phyloP scores from a whole-genome alignment of 2,113 vertebrate genomes.

The Indri indri region DNA sequence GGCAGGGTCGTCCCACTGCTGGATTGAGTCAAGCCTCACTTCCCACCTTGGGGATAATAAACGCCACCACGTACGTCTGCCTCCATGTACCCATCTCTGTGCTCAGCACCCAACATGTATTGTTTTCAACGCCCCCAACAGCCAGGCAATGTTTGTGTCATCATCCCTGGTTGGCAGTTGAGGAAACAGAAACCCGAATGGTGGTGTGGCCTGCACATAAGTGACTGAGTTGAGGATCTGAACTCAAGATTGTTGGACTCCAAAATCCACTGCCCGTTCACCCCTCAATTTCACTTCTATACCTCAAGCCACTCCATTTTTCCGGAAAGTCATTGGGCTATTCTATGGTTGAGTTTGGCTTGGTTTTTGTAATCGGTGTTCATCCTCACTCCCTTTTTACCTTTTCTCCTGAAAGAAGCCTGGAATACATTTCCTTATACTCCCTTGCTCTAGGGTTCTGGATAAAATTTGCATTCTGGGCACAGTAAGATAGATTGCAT shows the following conservation, averaged over 20 bases:
- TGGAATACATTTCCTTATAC: not conserved
- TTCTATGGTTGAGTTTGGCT: not conserved
- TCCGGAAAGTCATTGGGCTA: not conserved
- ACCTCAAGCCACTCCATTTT: not conserved
- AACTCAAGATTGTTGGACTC: not conserved
- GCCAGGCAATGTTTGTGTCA: not conserved
- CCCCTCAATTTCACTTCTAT: not conserved
- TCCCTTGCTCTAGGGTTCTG: not conserved
- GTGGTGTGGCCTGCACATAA: not conserved
- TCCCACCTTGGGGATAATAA: not conserved
- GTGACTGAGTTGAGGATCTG: not conserved
- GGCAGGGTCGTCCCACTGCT: rapidly evolving
- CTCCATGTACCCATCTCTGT: rapidly evolving
- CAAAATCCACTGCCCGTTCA: not conserved
- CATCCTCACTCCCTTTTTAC: not conserved
- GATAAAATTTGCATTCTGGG: not conserved
- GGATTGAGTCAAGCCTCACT: rapidly evolving
- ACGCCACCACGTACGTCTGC: rapidly evolving
- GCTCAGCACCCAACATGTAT: not conserved
- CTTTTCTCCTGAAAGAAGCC: not conserved
- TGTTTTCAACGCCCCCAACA: not conserved
- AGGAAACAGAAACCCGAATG: not conserved
- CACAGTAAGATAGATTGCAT: too few relatives aligned
- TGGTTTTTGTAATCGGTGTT: not conserved
- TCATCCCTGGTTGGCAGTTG: not conserved